Evolutionary conservation across 1,140 invertebrate genomes (phyloP).

Genomic region (Pomacea maculata): DNA sequence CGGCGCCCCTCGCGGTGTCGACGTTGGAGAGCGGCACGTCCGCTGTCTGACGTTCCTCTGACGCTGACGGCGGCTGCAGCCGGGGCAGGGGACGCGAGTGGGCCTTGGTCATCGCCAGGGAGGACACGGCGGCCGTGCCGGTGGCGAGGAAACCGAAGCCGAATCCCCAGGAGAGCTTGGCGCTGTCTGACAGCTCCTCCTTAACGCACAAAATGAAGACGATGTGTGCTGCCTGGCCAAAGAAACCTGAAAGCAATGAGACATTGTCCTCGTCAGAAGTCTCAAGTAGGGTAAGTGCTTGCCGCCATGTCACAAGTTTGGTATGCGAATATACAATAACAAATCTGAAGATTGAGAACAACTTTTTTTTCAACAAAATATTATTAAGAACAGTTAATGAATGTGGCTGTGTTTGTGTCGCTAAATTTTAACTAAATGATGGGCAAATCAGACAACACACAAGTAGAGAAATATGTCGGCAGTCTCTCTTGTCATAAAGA

Average conservation of each 20-base stretch:
- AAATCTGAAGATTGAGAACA: neutral
- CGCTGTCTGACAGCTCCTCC: slow-evolving; percentile 12
- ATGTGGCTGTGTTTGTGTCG: too few species aligned
- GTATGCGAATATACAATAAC: neutral
- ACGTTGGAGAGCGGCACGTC: neutral
- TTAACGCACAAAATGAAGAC: slow-evolving; percentile 19
- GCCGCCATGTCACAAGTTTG: too few species aligned
- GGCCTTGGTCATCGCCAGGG: slow-evolving; percentile 11
- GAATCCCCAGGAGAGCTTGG: slow-evolving; percentile 7
- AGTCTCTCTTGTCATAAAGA: too few species aligned
- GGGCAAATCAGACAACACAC: too few species aligned
- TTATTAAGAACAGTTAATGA: neutral
- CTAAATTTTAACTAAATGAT: too few species aligned
- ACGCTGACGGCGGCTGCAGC: neutral
- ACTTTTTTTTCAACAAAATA: neutral
- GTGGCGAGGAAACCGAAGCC: slow-evolving; percentile 13
- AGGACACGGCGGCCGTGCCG: slow-evolving; percentile 3
- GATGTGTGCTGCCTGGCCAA: slow-evolving; percentile 8
- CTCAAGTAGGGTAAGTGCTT: too few species aligned
- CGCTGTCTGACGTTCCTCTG: neutral
- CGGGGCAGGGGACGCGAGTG: slow-evolving; percentile 5
- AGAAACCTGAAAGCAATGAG: slow-evolving; percentile 1
- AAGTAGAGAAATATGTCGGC: too few species aligned
- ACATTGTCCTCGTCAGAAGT: neutral
- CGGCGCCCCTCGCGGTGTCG: neutral